Evolutionary conservation across 2,797 vertebrate species (phyloP).

Genomic region (Phoebastria nigripes): DNA sequence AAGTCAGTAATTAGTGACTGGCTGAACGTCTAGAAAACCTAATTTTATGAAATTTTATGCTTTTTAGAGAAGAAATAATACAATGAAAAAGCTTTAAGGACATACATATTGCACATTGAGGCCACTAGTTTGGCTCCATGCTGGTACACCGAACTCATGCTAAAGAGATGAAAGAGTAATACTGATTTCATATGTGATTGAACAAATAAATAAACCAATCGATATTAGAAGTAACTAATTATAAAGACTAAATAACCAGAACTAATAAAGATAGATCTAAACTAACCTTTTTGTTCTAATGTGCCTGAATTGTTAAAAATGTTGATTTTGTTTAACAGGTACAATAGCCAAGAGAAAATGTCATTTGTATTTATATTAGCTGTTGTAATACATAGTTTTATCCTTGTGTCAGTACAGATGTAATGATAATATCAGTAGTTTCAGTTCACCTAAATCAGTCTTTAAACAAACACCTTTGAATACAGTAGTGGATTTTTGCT

Average conservation of each 20-base stretch:
- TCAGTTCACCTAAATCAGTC: not conserved
- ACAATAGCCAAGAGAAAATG: not conserved
- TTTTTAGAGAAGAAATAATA: not conserved
- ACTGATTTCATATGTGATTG: not conserved
- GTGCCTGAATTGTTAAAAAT: not conserved
- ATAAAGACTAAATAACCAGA: not conserved
- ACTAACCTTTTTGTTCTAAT: not conserved
- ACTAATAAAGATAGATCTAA: not conserved
- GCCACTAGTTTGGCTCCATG: not conserved
- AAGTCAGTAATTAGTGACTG: not conserved
- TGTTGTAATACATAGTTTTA: not conserved
- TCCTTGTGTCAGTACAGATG: not conserved
- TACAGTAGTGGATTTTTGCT: not conserved
- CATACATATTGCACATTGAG: rapidly evolving
- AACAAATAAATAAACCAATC: not conserved
- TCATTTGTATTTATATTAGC: not conserved
- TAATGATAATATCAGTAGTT: not conserved
- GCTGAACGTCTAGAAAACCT: not conserved
- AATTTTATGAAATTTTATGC: not conserved
- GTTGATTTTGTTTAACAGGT: not conserved
- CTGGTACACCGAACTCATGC: not conserved
- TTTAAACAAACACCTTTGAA: not conserved
- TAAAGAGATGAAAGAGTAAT: not conserved
- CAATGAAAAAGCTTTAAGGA: not conserved
- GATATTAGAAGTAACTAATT: not conserved